Percentiles rank a stretch among this genome's conserved stretches.
Evolutionary conservation across 2,888 invertebrate genomes (phyloP).

Genomic region (Chrysolina americana): DNA sequence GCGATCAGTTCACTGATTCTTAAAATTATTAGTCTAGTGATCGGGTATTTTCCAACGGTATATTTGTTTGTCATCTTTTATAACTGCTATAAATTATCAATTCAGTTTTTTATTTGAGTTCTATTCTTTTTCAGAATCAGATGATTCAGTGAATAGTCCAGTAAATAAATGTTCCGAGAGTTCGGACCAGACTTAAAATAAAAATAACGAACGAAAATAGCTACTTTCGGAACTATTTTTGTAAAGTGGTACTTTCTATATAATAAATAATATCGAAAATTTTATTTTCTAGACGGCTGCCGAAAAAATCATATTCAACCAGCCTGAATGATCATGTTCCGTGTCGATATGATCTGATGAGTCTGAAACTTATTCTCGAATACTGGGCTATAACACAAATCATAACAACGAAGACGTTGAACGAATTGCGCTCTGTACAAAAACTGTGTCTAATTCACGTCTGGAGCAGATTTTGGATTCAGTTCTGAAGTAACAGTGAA

Average conservation of each 20-base stretch:
- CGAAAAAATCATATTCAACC: too few species aligned
- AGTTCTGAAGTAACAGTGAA: constrained; percentile 47
- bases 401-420: constrained; percentile 1
- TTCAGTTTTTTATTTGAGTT: background rate
- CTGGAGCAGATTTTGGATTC: constrained; percentile 41
- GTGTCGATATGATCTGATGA: background rate
- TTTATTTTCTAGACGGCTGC: too few species aligned
- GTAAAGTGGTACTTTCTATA: too few species aligned
- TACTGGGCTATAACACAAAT: background rate
- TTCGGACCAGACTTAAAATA: too few species aligned
- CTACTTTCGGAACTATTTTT: too few species aligned
- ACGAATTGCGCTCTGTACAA: constrained; percentile 8
- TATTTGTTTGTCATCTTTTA: background rate
- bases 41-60: background rate
- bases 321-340: too few species aligned
- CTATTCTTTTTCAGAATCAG: background rate
- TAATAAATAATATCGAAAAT: too few species aligned
- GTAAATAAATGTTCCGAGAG: too few species aligned
- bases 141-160: too few species aligned
- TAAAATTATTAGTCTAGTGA: too few species aligned
- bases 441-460: constrained; percentile 38
- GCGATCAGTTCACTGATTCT: too few species aligned
- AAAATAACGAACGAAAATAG: too few species aligned
- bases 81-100: background rate
- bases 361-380: background rate